phyloP scores from a whole-genome alignment of 2,113 vertebrate species.

The Phocoena sinus region DNA sequence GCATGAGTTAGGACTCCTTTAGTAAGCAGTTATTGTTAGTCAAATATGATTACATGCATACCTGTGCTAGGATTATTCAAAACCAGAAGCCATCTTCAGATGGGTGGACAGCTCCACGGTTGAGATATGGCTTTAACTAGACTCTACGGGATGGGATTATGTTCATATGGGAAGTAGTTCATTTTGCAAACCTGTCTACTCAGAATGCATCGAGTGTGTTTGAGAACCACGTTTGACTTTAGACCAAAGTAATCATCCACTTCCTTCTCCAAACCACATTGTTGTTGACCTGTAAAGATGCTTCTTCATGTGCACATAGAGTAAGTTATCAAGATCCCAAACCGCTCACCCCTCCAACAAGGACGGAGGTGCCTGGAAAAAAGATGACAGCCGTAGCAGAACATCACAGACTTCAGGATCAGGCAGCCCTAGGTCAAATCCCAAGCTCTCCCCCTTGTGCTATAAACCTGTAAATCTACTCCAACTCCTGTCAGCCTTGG shows the following conservation, averaged over 20 bases:
- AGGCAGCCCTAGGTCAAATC: neutral
- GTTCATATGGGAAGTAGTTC: fast-evolving
- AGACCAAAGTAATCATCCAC: fast-evolving
- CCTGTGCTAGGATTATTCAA: neutral
- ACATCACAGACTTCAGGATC: neutral
- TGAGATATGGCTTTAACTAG: neutral
- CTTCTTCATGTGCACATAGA: fast-evolving
- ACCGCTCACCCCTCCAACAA: neutral
- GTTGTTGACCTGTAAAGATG: neutral
- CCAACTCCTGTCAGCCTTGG: neutral
- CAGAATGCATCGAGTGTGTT: fast-evolving
- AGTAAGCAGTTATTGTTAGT: neutral
- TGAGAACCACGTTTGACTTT: neutral
- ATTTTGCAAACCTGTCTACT: neutral
- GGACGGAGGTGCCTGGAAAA: neutral
- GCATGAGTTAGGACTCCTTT: no score
- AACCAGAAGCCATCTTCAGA: neutral
- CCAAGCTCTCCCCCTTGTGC: neutral
- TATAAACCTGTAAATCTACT: fast-evolving
- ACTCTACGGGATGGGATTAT: no score
- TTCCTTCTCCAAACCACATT: neutral
- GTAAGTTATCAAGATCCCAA: neutral
- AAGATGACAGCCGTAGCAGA: fast-evolving
- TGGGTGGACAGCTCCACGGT: no score
- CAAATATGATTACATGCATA: neutral